Evolutionary conservation across 2,113 vertebrate species (phyloP), one percentile per base, ranked within the genome.

Genomic region (Ammodramus savannarum): DNA sequence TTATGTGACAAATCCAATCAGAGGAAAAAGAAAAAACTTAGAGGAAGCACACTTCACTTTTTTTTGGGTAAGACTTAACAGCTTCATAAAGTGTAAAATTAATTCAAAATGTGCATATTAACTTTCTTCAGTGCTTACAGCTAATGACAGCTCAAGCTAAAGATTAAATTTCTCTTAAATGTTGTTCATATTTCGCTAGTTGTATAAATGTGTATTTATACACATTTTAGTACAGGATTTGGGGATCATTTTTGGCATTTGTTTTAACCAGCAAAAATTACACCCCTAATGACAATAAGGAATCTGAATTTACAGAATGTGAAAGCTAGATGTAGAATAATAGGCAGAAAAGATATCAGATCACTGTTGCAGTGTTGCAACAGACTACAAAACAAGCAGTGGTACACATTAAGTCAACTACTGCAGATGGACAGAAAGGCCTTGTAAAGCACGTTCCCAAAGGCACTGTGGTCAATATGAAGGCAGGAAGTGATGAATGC

Each of bases 241-340:
- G 25, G 23, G 13, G 9, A 41, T 12, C 3, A 52, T 23, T 89
- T 73, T 23, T 26, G 27, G 19, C 18, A 43, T 54, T 59, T 61
- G 10, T 77, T 85, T 77, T 63, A 87, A n/a, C 16, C n/a, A 68
- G 34, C 21, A 79, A 65, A 32, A 80, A 32, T 1, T 83, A 8
- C 14, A 76, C 4, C 2, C 13, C 8, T 72, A 82, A 41, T 0
- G 1, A n/a, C 26, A 74, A 13, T 5, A 76, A 69, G 25, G 32
- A 23, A 77, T 16, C 13, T 2, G 10, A 49, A 32, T 43, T 86
- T 23, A 76, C 26, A 38, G 44, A 89, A 95, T 5, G 2, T 16
- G 29, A 94, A 89, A 68, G 15, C 34, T 66, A 20, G 25, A 68
- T 43, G 11, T 39, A 79, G 27, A n/a, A n/a, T 7, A 34, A 55